phyloP scores from a whole-genome alignment of 2,888 invertebrate species.

The Disparrhopalites patrizii region DNA sequence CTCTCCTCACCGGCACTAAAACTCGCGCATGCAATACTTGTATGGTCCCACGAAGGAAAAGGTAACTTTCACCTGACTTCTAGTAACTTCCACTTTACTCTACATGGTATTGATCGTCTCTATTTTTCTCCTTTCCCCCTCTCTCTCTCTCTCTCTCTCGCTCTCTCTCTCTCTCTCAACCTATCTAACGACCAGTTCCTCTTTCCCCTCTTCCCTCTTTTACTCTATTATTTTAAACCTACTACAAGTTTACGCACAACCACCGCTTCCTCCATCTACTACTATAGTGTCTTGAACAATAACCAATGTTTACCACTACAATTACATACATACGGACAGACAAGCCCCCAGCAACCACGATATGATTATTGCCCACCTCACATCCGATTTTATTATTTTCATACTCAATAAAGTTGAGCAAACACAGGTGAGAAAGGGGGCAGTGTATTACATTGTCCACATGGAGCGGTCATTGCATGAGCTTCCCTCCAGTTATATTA shows the following conservation, averaged over 20 bases:
- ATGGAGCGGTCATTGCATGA: no score
- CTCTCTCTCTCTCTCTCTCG: not conserved
- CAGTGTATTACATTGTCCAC: no score
- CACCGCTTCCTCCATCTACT: no score
- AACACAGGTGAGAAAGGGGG: slow-evolving; percentile 16
- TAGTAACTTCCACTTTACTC: slow-evolving; percentile 8
- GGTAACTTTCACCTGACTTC: slow-evolving; percentile 25
- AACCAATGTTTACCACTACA: no score
- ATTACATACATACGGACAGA: no score
- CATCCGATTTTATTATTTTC: slow-evolving; percentile 21
- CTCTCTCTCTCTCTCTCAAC: not conserved
- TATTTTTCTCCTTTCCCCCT: not conserved
- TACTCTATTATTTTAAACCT: no score
- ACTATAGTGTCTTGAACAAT: no score
- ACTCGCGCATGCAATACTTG: slow-evolving; percentile 16
- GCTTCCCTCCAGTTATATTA: slow-evolving; percentile 1
- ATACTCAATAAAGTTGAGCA: slow-evolving; percentile 14
- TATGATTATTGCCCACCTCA: slow-evolving; percentile 15
- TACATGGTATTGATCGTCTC: slow-evolving; percentile 18
- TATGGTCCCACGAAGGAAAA: not conserved
- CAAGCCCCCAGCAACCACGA: no score
- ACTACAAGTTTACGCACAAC: no score
- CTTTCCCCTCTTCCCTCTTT: no score
- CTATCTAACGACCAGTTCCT: no score
- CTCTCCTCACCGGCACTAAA: not conserved